These are phyloP conservation scores for Henricia sp. DNA, from an alignment of 53 echinoderm and acorn worm species.

Conservation along the genomic window DNA sequence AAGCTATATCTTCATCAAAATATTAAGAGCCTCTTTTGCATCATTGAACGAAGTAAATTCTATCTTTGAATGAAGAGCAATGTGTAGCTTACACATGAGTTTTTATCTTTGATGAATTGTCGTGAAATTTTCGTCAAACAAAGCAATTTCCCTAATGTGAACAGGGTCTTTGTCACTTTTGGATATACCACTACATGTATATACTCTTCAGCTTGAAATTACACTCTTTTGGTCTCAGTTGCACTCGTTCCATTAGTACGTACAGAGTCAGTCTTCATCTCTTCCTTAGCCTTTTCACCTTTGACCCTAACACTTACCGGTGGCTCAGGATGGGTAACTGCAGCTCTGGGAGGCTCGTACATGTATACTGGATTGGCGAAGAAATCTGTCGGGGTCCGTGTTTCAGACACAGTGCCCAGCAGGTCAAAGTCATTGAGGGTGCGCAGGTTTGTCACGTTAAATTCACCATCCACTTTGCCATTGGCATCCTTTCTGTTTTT, in stretches of 20 bases:
- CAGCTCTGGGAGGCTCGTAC: conserved; percentile 15
- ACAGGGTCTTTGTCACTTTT: too few species aligned
- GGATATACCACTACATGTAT: too few species aligned
- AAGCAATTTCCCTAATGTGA: too few species aligned
- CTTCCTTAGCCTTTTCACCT: neutral
- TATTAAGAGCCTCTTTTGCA: too few species aligned
- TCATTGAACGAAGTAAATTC: too few species aligned
- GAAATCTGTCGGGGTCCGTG: conserved; percentile 7
- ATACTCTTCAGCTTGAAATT: too few species aligned
- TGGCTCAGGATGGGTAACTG: conserved; percentile 2
- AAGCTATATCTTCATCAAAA: too few species aligned
- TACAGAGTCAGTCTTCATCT: neutral
- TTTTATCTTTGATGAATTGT: too few species aligned
- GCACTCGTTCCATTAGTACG: neutral
- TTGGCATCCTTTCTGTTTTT: neutral
- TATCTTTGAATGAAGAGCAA: too few species aligned
- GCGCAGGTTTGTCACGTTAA: conserved; percentile 14
- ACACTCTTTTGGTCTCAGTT: neutral
- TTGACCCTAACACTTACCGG: neutral
- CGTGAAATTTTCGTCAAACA: too few species aligned
- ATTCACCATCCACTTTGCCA: neutral
- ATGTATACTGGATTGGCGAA: conserved; percentile 57
- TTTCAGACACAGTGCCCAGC: conserved; percentile 18
- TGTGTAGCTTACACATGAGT: too few species aligned
- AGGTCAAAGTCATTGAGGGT: conserved; percentile 41